Base-by-base conservation (phyloP, 35 echinoderm and acorn worm genomes). In the Amphiura filiformis region DNA sequence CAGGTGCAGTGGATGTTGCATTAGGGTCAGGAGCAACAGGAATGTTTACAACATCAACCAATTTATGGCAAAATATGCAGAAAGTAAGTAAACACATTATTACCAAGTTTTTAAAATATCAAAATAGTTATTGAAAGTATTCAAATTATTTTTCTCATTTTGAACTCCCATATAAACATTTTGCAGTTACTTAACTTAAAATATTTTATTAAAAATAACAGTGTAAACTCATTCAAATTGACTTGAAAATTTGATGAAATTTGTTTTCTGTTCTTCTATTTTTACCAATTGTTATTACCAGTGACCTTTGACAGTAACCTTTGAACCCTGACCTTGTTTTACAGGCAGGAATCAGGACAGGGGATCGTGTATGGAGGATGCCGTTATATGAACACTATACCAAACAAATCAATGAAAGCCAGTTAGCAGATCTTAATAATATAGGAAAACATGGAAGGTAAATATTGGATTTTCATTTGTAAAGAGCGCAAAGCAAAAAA, bases 301-400 rank as follows among this genome's bases (percentile, higher is more conserved):
- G n/a, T n/a, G n/a, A n/a, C n/a, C n/a, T n/a, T n/a, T n/a, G n/a
- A n/a, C n/a, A n/a, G n/a, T 52, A 7, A 52, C 7, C 20, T 52
- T 52, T 52, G 38, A 39, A 20, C 36, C 38, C 38, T 81, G 22
- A 28, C 35, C 38, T 80, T 80, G 35, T 14, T 13, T 77, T 77
- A 13, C 38, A 39, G 96, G 90, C 92, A 37, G 93, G 96, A 70
- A 76, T 86, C 31, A 80, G 81, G 28, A 94, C 96, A 1, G 96
- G 96, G 26, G 96, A 99, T 75, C 78, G 93, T 40, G 31, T 99
- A 31, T 99, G 96, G 96, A 91, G 96, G 44, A 92, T 99, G 96
- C 96, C 96, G 36, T 32, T 99, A 5, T 93, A 87, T 56, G 26
- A 95, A 22, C 93, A 99, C 76, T 99, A 93, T 84, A 90, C 39